Evolutionary conservation across 2,797 vertebrate species (phyloP).

Genomic region (Cacajao melanocephalus): DNA sequence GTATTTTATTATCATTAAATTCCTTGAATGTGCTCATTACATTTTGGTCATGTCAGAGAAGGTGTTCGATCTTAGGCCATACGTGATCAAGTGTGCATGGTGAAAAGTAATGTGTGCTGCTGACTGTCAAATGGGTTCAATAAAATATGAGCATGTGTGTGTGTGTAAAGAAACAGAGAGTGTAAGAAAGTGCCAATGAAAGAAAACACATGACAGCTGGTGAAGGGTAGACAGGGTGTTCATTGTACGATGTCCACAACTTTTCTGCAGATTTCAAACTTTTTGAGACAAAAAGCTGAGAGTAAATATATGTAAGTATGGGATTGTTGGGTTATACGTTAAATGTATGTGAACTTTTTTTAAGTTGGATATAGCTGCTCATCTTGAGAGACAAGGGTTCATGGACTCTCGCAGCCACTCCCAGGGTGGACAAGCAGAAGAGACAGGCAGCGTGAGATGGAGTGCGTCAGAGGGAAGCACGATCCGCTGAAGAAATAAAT

Average conservation of each 20-base stretch:
- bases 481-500: not conserved
- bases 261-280: not conserved
- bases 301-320: not conserved
- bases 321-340: not conserved
- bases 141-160: not conserved
- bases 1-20: not conserved
- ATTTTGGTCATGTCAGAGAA: not conserved
- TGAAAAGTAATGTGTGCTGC: not conserved
- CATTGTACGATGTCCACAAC: not conserved
- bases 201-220: not conserved
- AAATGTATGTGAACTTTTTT: not conserved
- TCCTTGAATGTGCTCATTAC: not conserved
- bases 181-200: not conserved
- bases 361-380: not conserved
- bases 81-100: rapidly evolving
- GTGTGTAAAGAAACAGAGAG: not conserved
- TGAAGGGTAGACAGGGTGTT: not conserved
- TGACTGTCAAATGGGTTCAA: not conserved
- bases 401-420: not conserved
- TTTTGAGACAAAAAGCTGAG: not conserved
- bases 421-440: not conserved
- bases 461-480: rapidly evolving
- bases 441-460: not conserved
- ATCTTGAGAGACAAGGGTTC: not conserved
- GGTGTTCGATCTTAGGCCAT: not conserved